Evolutionary conservation across 2,888 invertebrate species (phyloP).

Genomic region (Drosophila mercatorum): DNA sequence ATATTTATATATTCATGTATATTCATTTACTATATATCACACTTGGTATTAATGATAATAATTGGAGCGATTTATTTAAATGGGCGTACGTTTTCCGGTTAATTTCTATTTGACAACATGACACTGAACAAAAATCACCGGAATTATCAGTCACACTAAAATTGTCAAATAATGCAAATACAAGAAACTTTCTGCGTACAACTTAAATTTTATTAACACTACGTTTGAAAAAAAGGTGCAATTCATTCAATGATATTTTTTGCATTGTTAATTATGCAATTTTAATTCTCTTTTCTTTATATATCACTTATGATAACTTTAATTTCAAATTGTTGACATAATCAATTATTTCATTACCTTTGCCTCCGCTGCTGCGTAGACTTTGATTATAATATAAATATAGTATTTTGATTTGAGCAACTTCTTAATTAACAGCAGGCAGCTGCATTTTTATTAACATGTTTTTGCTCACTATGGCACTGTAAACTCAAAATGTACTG

Average conservation of each 20-base stretch:
- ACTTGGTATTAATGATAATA: neutral
- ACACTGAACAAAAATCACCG: conserved; percentile 4
- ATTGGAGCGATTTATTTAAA: conserved; percentile 28
- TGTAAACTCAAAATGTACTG: neutral
- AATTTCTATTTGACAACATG: conserved; percentile 44
- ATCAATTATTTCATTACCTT: conserved; percentile 12
- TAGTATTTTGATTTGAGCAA: conserved; percentile 14
- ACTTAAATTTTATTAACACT: conserved; percentile 2
- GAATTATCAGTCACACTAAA: conserved; percentile 20
- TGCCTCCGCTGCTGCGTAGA: conserved; percentile 11
- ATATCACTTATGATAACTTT: neutral
- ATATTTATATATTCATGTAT: neutral
- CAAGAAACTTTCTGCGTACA: neutral
- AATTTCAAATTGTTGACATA: neutral
- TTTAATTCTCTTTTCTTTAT: conserved; percentile 6
- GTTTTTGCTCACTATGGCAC: conserved; percentile 17
- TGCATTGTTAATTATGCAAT: conserved; percentile 57
- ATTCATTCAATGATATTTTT: conserved; percentile 36
- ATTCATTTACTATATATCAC: neutral
- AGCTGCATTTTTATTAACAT: conserved; percentile 26
- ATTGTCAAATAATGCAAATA: neutral
- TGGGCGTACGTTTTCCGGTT: conserved; percentile 4
- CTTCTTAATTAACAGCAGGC: conserved; percentile 15
- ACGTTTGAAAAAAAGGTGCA: conserved; percentile 36
- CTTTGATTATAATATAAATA: neutral